These are phyloP conservation scores for Eriocheir sinensis DNA, from an alignment of 1,140 invertebrate species.

Conservation along the genomic window DNA sequence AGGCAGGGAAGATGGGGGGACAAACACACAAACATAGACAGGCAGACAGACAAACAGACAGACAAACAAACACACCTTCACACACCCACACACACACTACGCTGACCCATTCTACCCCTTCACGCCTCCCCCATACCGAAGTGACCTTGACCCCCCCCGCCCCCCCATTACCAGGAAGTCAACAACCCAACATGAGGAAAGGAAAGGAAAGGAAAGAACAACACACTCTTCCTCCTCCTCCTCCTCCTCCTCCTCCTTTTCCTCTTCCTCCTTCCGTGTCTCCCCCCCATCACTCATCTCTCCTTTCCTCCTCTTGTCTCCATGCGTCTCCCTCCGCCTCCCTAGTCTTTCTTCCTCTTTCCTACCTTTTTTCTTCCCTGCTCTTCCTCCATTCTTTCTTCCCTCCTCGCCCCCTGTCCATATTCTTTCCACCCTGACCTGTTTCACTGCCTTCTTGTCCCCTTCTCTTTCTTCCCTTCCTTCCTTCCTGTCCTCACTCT, in stretches of 20 bases:
- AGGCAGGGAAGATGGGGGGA: neutral
- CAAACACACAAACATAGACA: neutral
- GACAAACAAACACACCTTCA: neutral
- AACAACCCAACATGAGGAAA: too few species aligned
- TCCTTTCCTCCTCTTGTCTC: neutral
- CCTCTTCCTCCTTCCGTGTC: neutral
- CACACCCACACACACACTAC: too few species aligned
- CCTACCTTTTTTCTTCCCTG: neutral
- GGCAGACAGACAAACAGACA: neutral
- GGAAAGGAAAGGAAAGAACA: too few species aligned
- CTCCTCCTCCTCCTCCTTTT: neutral
- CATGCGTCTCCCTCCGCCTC: neutral
- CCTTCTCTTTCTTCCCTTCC: neutral
- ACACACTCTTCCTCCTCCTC: neutral
- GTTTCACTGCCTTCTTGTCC: neutral
- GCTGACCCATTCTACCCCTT: neutral
- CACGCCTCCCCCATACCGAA: neutral
- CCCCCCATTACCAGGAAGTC: too few species aligned
- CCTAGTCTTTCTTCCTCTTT: neutral
- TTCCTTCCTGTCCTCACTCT: neutral
- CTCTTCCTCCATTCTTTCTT: neutral
- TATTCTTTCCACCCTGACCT: neutral
- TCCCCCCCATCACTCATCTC: neutral
- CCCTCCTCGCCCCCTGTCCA: neutral
- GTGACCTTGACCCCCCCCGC: neutral